Evolutionary conservation across 1,140 invertebrate species (phyloP).

Genomic region (Orchestia grillus): DNA sequence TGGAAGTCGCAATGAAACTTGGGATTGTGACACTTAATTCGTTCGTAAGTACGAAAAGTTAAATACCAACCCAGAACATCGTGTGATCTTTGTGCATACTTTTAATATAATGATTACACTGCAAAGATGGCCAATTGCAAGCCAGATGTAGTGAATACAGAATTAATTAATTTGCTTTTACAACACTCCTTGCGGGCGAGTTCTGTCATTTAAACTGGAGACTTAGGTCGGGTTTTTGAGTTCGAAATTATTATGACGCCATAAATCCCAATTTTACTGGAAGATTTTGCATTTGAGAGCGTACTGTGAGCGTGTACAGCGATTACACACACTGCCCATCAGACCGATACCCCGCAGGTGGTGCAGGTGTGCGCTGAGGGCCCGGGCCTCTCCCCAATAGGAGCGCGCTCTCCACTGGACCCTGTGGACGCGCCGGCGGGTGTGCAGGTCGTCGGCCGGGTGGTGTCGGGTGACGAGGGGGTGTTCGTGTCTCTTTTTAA

Average conservation of each 20-base stretch:
- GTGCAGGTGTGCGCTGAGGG: not conserved
- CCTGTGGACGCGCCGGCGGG: slow-evolving; percentile 18
- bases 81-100: too few relatives aligned
- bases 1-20: too few relatives aligned
- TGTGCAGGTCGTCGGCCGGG: not conserved
- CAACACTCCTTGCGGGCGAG: not conserved
- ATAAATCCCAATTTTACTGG: not conserved
- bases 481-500: not conserved
- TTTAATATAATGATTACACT: too few relatives aligned
- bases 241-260: not conserved
- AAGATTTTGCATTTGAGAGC: not conserved
- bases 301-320: not conserved
- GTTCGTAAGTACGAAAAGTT: too few relatives aligned
- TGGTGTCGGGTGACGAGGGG: not conserved
- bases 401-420: not conserved
- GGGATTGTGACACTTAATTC: too few relatives aligned
- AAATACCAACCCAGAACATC: too few relatives aligned
- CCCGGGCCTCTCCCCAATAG: not conserved
- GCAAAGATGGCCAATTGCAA: too few relatives aligned
- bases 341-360: not conserved
- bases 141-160: too few relatives aligned
- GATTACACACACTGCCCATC: not conserved
- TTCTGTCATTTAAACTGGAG: not conserved
- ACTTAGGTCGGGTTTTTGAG: not conserved
- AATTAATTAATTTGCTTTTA: too few relatives aligned